Evolutionary conservation across 2,888 invertebrate genomes (phyloP).

Genomic region (Icerya purchasi): DNA sequence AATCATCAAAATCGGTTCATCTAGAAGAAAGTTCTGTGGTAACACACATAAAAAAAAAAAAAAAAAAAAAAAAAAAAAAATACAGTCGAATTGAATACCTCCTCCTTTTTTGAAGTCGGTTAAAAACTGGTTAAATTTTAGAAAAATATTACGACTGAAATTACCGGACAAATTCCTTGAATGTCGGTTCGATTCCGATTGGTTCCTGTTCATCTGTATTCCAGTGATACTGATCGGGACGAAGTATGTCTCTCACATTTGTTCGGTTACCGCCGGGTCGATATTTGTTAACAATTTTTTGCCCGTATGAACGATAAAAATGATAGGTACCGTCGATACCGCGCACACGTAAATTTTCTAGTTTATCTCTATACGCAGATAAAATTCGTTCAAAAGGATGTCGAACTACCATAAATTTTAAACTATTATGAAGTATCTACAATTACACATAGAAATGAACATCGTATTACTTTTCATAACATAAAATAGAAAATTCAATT

Average conservation of each 20-base stretch:
- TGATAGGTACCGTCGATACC: slow-evolving; percentile 27
- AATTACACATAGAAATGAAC: no score
- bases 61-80: no score
- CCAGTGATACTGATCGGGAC: slow-evolving; percentile 13
- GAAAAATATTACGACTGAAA: no score
- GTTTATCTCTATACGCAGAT: slow-evolving; percentile 36
- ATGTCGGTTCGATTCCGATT: slow-evolving; percentile 28
- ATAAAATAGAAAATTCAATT: no score
- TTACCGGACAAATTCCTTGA: slow-evolving; percentile 31
- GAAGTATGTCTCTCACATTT: slow-evolving; percentile 14
- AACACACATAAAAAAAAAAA: no score
- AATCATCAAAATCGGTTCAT: no score
- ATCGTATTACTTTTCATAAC: no score
- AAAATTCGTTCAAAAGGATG: slow-evolving; percentile 36
- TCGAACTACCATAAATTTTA: slow-evolving; percentile 33
- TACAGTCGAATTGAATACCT: no score
- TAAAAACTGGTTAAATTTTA: no score
- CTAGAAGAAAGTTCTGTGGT: no score
- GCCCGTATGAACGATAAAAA: slow-evolving; percentile 30
- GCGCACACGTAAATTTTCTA: slow-evolving; percentile 8
- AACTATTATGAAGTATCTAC: slow-evolving; percentile 26
- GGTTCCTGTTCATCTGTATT: slow-evolving; percentile 20
- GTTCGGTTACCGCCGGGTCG: slow-evolving; percentile 22
- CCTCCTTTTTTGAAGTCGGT: no score
- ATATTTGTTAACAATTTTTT: slow-evolving; percentile 29